Evolutionary conservation across 2,113 vertebrate species (phyloP), one percentile per base, ranked within the genome.

Genomic region (Epinephelus moara): DNA sequence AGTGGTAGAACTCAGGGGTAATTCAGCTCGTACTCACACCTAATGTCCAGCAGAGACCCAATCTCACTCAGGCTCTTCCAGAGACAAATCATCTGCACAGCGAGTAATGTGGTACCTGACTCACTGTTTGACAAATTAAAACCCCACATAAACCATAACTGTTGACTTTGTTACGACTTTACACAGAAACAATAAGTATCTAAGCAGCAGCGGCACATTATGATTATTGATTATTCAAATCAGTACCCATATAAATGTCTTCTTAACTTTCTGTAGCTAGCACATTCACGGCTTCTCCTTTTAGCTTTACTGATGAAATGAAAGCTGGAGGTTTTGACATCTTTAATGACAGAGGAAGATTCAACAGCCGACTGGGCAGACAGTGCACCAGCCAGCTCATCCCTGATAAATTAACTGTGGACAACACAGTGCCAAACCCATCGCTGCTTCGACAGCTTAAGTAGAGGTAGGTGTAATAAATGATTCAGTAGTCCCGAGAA

Each of bases 391-490:
- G 85, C 70, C 80, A 69, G 73, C 76, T 85, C 86, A 63, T 77
- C 88, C 78, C 77, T 86, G 89, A 93, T 83, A 88, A 92, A 93
- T 94, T 71, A 92, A 92, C 76, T 89, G 87, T 81, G 89, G 80
- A 89, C 88, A 86, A 89, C 83, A 69, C 80, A 27, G 85, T 80
- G 90, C 91, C 92, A 93, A 91, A 89, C 62, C 88, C 90, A 90
- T 93, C 90, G 90, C 86, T 69, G 90, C 82, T 80, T 70, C 68
- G 92, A 92, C 93, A 91, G 88, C 84, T 93, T 92, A 94, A 94
- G 94, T 90, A 94, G 90, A 85, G 88, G 87, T 93, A 92, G 90
- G 87, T 89, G 90, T 93, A 95, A 95, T 93, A 93, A 94, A 94
- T 92, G 91, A 93, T 92, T 94, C 81, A 88, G 87, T 78, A 75